phyloP scores from a whole-genome alignment of 2,797 vertebrate species.

The Botia almorhae region DNA sequence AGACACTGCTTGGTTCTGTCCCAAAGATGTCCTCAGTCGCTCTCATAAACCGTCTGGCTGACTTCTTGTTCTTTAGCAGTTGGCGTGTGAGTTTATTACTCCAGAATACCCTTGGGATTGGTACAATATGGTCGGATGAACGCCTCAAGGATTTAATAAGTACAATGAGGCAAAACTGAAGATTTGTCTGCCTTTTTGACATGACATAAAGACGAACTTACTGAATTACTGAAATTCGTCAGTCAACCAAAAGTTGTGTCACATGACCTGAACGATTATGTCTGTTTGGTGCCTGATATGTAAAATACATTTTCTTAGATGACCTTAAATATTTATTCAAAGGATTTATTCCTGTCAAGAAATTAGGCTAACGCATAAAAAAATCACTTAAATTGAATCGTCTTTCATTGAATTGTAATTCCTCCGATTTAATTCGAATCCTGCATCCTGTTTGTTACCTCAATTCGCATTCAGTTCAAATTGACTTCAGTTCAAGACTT shows the following conservation, averaged over 20 bases:
- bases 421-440: neutral
- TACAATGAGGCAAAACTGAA: neutral
- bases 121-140: neutral
- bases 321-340: too few species aligned
- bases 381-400: too few species aligned
- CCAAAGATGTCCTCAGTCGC: neutral
- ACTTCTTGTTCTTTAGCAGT: neutral
- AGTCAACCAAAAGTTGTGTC: too few species aligned
- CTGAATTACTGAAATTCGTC: too few species aligned
- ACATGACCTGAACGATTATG: neutral
- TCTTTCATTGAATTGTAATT: too few species aligned
- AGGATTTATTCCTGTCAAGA: too few species aligned
- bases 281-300: too few species aligned
- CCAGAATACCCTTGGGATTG: neutral
- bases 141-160: neutral
- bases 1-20: neutral
- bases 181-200: neutral
- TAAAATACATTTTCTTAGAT: too few species aligned
- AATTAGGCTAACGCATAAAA: too few species aligned
- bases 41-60: neutral
- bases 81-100: neutral
- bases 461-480: neutral
- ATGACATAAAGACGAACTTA: neutral
- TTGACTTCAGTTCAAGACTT: too few species aligned
- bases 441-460: neutral